Evolutionary conservation across 2,797 vertebrate genomes (phyloP).

Genomic region (Bovichtus variegatus): DNA sequence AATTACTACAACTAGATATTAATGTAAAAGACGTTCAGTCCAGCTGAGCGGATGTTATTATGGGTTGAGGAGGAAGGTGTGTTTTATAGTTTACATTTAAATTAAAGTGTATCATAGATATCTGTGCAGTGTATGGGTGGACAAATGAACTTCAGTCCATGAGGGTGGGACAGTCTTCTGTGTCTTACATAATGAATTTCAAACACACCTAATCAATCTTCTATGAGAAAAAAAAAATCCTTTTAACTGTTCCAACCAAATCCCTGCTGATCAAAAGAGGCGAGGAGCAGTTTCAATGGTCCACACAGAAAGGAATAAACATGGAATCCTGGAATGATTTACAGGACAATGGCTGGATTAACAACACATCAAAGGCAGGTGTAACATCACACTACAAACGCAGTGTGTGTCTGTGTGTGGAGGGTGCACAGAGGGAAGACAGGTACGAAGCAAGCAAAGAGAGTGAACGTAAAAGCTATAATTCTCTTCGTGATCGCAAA

Average conservation of each 20-base stretch:
- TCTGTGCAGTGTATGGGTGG: neutral
- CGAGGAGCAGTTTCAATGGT: slow-evolving; percentile 49
- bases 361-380: slow-evolving; percentile 76
- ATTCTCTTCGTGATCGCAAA: neutral
- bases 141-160: neutral
- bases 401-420: neutral
- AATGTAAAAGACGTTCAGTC: neutral
- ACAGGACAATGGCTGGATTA: slow-evolving; percentile 69
- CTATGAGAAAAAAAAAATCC: slow-evolving; percentile 40
- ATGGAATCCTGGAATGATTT: slow-evolving; percentile 68
- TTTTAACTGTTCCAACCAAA: slow-evolving; percentile 63
- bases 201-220: slow-evolving; percentile 55
- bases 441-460: neutral
- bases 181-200: slow-evolving; percentile 47
- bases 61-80: too few relatives aligned
- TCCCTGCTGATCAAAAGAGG: slow-evolving; percentile 70
- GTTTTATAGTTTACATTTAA: neutral
- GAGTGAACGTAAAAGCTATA: neutral
- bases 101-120: slow-evolving; percentile 1
- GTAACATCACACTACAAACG: slow-evolving; percentile 42
- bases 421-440: neutral
- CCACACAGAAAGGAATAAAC: slow-evolving; percentile 50
- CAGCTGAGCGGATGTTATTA: neutral
- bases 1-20: neutral
- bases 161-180: slow-evolving; percentile 7